Evolutionary conservation across 2,113 vertebrate genomes (phyloP).

Genomic region (Parus major): DNA sequence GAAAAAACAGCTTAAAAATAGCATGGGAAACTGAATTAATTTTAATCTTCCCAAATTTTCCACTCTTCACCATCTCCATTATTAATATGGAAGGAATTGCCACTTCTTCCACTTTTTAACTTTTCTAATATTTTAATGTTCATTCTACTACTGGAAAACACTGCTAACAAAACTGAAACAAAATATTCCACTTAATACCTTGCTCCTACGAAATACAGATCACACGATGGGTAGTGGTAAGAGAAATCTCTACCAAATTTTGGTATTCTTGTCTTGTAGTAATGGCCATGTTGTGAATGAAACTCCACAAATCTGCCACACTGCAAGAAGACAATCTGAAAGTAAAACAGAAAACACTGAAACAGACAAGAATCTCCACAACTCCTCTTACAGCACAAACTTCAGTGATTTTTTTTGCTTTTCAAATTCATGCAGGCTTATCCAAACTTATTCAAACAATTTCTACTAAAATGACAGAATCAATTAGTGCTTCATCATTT

Average conservation of each 20-base stretch:
- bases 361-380: not conserved
- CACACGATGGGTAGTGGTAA: slow-evolving; percentile 94
- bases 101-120: not conserved
- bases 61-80: not conserved
- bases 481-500: not conserved
- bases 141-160: not conserved
- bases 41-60: not conserved
- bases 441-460: not conserved
- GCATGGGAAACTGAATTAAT: not conserved
- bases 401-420: not conserved
- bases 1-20: not conserved
- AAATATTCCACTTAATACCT: slow-evolving; percentile 75
- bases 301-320: slow-evolving; percentile 91
- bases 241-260: slow-evolving; percentile 96
- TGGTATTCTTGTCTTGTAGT: slow-evolving; percentile 95
- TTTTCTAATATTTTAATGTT: not conserved
- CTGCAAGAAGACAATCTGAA: slow-evolving; percentile 90
- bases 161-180: not conserved
- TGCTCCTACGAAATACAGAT: slow-evolving; percentile 94
- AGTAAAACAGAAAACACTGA: not conserved
- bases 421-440: not conserved
- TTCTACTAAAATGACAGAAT: not conserved
- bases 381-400: not conserved
- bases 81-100: not conserved
- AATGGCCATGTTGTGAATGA: slow-evolving; percentile 93